Base-by-base conservation (phyloP, 2,113 vertebrate species). In the Brachyistius frenatus region DNA sequence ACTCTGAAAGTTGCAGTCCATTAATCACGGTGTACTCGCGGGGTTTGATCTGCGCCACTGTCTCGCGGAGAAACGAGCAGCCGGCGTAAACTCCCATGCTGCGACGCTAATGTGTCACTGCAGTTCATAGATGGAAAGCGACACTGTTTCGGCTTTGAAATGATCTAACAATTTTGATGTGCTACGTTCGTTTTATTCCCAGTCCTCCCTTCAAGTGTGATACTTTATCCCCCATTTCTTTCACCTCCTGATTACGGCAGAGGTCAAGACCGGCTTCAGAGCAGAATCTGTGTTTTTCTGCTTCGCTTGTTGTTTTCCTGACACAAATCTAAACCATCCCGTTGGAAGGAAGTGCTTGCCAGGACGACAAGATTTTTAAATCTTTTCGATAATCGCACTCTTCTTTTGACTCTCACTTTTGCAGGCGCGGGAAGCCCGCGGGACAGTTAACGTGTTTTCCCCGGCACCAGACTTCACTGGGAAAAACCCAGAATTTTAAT, bases 11-110 rank as follows among this genome's bases (percentile, higher is more conserved):
- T 76, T 10, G 54, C 32, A 46, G 54, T n/a, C 86, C 82, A 83
- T 86, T 86, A 78, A 80, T 84, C 76, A n/a, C 33, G 5, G 46
- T 47, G 71, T 49, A 15, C 66, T 78, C 57, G 55, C 41, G 33
- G 11, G 50, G 31, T 47, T 74, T 74, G 66, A 65, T 85, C 36
- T 13, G 31, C n/a, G 70, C 62, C 7, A 8, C 61, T 10, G 69
- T 63, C 30, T 66, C 0, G 50, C 50, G 55, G 47, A 69, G 54
- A 80, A 80, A 78, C 57, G 23, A 81, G 64, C 64, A 58, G 1
- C 46, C 16, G 50, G n/a, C 46, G 62, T 65, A 1, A 31, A 36
- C 60, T 35, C 54, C 47, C 89, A 36, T 5, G 9, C 77, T 63
- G 67, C 0, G 15, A 13, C 3, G 50, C 44, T 73, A 33, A 63